A percentile compares a stretch with the other conserved stretches of the same genome.
phyloP scores from a whole-genome alignment of 2,888 invertebrate genomes.

The Yponomeuta plumbellus region DNA sequence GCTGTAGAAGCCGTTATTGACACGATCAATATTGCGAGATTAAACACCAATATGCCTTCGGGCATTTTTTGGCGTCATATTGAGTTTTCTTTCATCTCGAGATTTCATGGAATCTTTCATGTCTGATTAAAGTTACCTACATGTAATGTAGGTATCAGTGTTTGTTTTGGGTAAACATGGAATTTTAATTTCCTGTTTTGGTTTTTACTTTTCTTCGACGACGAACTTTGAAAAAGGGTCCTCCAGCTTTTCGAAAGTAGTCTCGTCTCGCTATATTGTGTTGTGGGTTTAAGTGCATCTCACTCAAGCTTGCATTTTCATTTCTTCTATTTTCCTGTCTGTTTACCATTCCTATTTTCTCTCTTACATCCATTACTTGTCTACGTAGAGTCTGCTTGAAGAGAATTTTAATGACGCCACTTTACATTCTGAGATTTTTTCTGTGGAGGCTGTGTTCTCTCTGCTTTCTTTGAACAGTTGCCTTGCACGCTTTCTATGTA shows the following conservation, averaged over 20 bases:
- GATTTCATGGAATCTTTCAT: background rate
- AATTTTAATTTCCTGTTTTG: background rate
- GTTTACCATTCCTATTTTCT: constrained; percentile 21
- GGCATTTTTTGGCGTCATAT: too few species aligned
- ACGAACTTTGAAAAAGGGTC: background rate
- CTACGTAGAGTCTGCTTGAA: constrained; percentile 36
- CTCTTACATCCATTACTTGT: constrained; percentile 28
- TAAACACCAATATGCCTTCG: constrained; percentile 7
- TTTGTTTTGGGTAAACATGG: too few species aligned
- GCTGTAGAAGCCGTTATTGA: constrained; percentile 16
- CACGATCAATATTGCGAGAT: constrained; percentile 9
- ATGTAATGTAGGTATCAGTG: too few species aligned
- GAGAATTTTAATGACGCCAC: constrained; percentile 38
- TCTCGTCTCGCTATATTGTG: background rate
- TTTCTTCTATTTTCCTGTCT: background rate
- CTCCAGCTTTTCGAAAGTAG: background rate
- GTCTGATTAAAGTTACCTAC: background rate
- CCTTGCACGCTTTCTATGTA: constrained; percentile 18
- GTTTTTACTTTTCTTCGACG: background rate
- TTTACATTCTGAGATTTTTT: constrained; percentile 30
- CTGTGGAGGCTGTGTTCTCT: constrained; percentile 36
- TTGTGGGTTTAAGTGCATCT: background rate
- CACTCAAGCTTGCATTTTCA: background rate
- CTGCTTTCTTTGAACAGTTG: constrained; percentile 25
- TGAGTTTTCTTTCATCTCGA: background rate